A percentile compares a stretch with the other conserved stretches of the same genome.
phyloP scores from a whole-genome alignment of 2,113 vertebrate species.

The Anoura caudifer region DNA sequence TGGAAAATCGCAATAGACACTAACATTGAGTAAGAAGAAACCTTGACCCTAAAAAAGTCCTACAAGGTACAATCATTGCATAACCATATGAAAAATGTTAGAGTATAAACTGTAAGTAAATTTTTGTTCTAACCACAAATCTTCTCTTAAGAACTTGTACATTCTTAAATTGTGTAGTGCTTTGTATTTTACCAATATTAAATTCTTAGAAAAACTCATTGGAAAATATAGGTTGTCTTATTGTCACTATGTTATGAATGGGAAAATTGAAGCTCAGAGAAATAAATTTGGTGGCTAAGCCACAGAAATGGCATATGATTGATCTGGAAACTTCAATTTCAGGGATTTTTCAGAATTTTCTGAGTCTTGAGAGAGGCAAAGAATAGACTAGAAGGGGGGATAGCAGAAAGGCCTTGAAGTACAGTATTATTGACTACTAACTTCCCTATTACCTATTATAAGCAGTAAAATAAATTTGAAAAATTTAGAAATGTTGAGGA shows the following conservation, averaged over 20 bases:
- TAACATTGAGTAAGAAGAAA: neutral
- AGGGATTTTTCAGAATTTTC: neutral
- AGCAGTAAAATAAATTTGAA: neutral
- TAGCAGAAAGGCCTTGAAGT: neutral
- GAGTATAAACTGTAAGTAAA: neutral
- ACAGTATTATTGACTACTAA: neutral
- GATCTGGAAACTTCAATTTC: neutral
- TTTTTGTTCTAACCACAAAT: neutral
- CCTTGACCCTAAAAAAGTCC: neutral
- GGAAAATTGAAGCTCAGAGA: neutral
- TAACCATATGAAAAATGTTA: neutral
- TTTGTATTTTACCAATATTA: neutral
- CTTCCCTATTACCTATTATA: neutral
- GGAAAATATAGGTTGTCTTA: neutral
- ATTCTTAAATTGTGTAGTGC: neutral
- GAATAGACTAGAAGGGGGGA: neutral
- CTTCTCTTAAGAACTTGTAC: neutral
- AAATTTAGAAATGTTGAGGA: neutral
- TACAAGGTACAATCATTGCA: neutral
- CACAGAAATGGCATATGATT: neutral
- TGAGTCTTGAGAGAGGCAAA: neutral
- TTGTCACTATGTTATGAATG: neutral
- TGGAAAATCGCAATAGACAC: neutral
- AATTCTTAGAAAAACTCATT: neutral
- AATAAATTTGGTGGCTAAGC: neutral